Conservation (phyloP, 35 echinoderm and acorn worm genomes). For the Heliocidaris tuberculata region DNA sequence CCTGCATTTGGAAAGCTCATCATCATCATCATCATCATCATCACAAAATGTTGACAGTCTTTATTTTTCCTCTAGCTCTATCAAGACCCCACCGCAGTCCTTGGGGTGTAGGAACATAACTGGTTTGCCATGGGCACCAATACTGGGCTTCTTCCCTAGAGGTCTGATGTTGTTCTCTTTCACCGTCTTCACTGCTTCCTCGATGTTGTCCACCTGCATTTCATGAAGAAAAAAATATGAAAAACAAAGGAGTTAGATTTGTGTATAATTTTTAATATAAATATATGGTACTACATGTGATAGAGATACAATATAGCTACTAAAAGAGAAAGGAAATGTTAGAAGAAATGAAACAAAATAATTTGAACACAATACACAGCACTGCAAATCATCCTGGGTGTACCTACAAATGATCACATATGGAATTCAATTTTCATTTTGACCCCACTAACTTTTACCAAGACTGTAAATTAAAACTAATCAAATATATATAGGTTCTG, state of each 20-base stretch:
- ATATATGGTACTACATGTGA: too few species aligned
- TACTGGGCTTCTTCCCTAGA: conserved; percentile 73
- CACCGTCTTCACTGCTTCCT: conserved; percentile 82
- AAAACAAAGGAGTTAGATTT: neutral
- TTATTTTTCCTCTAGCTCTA: conserved; percentile 77
- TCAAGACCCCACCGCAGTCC: conserved; percentile 90
- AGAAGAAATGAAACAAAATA: too few species aligned
- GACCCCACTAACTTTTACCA: too few species aligned
- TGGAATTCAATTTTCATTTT: too few species aligned
- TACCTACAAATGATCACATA: too few species aligned
- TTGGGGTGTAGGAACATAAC: conserved; percentile 92
- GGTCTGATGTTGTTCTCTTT: conserved; percentile 57
- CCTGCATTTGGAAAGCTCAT: neutral
- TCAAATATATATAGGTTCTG: too few species aligned
- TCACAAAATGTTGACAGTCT: neutral
- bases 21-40: neutral
- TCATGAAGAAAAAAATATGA: conserved; percentile 22
- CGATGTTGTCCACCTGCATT: conserved; percentile 78
- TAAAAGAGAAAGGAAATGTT: too few species aligned
- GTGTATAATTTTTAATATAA: too few species aligned
- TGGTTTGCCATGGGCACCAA: conserved; percentile 95
- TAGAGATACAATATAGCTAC: too few species aligned
- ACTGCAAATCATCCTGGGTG: too few species aligned
- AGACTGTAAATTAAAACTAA: too few species aligned
- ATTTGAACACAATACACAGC: too few species aligned